Evolutionary conservation across 23 tunicate genomes (phyloP), one percentile per base, ranked within the genome.

Genomic region (Styela plicata): DNA sequence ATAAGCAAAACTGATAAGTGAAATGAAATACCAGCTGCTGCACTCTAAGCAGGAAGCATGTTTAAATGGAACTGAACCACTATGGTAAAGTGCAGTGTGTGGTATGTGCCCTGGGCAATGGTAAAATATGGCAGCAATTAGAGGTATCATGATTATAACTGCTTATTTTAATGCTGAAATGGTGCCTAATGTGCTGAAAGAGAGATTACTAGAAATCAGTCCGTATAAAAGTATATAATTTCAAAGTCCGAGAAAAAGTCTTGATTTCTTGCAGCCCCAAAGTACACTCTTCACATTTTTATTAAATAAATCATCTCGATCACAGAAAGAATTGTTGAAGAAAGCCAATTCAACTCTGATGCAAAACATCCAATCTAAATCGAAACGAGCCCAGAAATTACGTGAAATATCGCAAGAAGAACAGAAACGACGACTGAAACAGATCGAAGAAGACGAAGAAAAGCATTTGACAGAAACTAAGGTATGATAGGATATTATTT

Each of bases 341-440:
- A 53, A 57, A 21, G 81, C 81, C 24, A 76, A 76, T 27, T 26
- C 81, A 27, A 65, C 84, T 13, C 88, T 86, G 7, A n/a, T 78
- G 34, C 74, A 91, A 64, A 91, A 83, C 84, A 70, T 69, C 2
- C 85, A 64, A 31, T 71, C 63, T 28, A 91, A 83, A 79, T 83
- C 97, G 28, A 78, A 26, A 33, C 73, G 87, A 62, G 97, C 90
- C 29, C 89, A 91, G 34, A 36, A 76, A 63, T 82, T 79, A 87
- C 82, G 97, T 2, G 78, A 31, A 33, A 24, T 27, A 2, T 57
- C 74, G 1, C 87, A 91, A 35, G 74, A 79, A 63, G 89, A 83
- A 31, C 88, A 89, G 97, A 86, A 74, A 57, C 82, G 83, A 26
- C 82, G 82, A 31, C 75, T 82, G 29, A 75, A 84, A 13, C 62